Evolutionary conservation across 2,113 vertebrate genomes (phyloP).

Genomic region (Spermophilus dauricus): DNA sequence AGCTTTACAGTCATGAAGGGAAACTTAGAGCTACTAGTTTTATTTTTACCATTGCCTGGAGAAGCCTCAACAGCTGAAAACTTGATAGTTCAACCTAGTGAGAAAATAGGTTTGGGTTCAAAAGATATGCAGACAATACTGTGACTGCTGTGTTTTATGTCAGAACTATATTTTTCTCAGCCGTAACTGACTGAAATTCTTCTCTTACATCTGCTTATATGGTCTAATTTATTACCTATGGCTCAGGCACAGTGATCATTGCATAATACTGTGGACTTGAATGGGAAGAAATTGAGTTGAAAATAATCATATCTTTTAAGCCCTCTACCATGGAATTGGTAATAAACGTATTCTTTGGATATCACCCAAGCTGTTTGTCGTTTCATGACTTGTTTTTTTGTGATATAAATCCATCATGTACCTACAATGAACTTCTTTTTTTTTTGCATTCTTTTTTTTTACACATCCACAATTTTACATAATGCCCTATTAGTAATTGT

Average conservation of each 20-base stretch:
- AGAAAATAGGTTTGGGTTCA: not conserved
- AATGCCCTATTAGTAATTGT: too few relatives aligned
- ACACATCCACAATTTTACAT: too few relatives aligned
- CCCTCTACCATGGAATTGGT: not conserved
- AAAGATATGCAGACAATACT: not conserved
- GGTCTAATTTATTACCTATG: not conserved
- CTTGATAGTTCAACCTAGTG: not conserved
- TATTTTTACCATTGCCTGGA: slow-evolving; percentile 44
- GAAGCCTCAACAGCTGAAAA: not conserved
- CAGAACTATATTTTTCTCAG: not conserved
- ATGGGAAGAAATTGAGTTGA: slow-evolving; percentile 12
- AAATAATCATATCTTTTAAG: not conserved
- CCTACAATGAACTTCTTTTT: not conserved
- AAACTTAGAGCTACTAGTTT: not conserved
- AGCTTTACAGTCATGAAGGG: not conserved
- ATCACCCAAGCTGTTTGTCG: not conserved
- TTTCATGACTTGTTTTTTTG: slow-evolving; percentile 4
- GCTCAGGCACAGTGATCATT: not conserved
- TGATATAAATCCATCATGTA: not conserved
- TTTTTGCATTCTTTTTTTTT: too few relatives aligned
- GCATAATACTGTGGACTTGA: not conserved
- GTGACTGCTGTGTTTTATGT: not conserved
- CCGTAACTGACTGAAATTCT: not conserved
- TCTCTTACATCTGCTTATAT: not conserved
- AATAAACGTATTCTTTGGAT: not conserved